Conservation (phyloP, 2,113 vertebrate species). For the Chroicocephalus ridibundus region DNA sequence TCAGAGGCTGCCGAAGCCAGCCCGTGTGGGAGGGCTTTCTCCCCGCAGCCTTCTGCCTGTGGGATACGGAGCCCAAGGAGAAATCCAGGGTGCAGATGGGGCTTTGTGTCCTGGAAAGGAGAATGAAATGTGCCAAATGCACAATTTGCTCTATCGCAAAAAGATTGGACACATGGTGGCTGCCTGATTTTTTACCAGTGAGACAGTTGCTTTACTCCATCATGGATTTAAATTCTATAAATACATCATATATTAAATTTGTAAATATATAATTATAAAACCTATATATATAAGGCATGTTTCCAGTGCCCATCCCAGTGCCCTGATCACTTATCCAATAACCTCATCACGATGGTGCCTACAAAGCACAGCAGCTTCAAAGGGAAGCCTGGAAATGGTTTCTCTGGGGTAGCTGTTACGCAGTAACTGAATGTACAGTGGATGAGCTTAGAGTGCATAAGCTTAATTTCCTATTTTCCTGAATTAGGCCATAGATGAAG, state of each 20-base stretch:
- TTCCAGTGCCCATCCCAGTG: not conserved
- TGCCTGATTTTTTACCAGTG: not conserved
- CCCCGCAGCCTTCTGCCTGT: too few species aligned
- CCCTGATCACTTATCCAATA: not conserved
- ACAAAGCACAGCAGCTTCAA: not conserved
- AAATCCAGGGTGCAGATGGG: not conserved
- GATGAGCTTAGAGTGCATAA: not conserved
- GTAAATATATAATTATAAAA: not conserved
- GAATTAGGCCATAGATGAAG: not conserved
- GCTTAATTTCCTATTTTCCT: not conserved
- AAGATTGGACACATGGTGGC: not conserved
- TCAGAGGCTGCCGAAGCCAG: not conserved
- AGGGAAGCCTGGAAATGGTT: not conserved
- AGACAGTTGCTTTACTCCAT: not conserved
- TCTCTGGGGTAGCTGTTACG: too few species aligned
- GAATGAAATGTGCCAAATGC: not conserved
- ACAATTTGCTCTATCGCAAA: not conserved
- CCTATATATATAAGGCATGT: not conserved
- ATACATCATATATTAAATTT: not conserved
- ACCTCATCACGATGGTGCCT: not conserved
- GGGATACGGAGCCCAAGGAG: not conserved
- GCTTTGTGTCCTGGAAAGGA: not conserved
- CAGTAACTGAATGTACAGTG: not conserved
- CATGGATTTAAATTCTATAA: not conserved
- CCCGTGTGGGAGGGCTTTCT: not conserved